Evolutionary conservation across 2,113 vertebrate species (phyloP).

Genomic region (Callocephalon fimbriatum): DNA sequence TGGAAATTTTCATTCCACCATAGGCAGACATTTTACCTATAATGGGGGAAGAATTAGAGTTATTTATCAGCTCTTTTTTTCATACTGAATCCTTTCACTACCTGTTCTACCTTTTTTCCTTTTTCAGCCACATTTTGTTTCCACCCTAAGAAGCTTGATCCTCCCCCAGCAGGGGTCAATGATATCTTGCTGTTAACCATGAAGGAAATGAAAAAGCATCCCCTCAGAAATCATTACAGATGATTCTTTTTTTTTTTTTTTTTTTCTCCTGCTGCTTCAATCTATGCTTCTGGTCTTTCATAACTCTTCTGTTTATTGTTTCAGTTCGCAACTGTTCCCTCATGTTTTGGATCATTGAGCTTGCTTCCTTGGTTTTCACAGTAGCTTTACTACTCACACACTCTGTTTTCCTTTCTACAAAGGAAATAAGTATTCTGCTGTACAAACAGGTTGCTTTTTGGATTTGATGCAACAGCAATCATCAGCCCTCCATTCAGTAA

Average conservation of each 20-base stretch:
- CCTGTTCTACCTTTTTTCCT: neutral
- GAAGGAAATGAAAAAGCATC: neutral
- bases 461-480: neutral
- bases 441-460: neutral
- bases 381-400: neutral
- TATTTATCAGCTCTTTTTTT: neutral
- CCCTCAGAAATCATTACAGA: neutral
- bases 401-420: neutral
- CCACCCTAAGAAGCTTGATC: neutral
- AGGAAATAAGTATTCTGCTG: slow-evolving; percentile 6
- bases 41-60: neutral
- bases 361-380: slow-evolving; percentile 2
- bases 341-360: slow-evolving; percentile 24
- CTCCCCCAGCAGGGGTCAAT: neutral
- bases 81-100: neutral
- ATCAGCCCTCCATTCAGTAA: neutral
- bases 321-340: neutral
- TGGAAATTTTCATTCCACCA: neutral
- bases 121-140: neutral
- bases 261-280: neutral
- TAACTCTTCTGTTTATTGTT: slow-evolving; percentile 1
- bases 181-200: neutral
- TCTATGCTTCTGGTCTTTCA: neutral
- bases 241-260: neutral
- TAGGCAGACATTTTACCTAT: neutral